Conservation (phyloP, 2,888 invertebrate species). For the Drosophila histrio region DNA sequence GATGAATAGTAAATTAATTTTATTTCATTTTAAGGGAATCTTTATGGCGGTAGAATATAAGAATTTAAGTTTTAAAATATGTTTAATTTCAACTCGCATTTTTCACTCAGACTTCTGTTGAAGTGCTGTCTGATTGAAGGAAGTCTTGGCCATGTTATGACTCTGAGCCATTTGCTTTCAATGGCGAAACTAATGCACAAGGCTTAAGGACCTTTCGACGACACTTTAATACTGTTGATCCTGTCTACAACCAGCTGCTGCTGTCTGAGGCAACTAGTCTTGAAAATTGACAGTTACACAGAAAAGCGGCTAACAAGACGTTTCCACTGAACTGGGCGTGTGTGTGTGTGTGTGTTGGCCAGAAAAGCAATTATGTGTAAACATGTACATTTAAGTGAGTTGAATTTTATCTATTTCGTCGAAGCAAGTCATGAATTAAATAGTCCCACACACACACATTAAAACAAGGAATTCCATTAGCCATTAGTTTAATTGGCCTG, state of each 20-base stretch:
- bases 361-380: conserved; percentile 41
- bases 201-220: conserved; percentile 12
- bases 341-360: conserved; percentile 20
- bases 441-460: conserved; percentile 6
- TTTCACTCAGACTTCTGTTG: neutral
- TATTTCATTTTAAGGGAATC: too few species aligned
- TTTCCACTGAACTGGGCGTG: conserved; percentile 1
- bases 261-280: conserved; percentile 17
- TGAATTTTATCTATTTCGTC: conserved; percentile 4
- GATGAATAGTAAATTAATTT: too few species aligned
- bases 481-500: conserved; percentile 49
- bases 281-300: conserved; percentile 61
- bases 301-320: conserved; percentile 38
- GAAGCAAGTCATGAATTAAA: conserved; percentile 7
- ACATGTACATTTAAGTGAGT: neutral
- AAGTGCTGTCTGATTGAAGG: neutral
- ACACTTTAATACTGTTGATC: conserved; percentile 25
- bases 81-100: neutral
- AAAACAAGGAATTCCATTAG: conserved; percentile 20
- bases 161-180: conserved; percentile 10
- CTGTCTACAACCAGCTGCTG: neutral
- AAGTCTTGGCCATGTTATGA: neutral
- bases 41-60: too few species aligned
- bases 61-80: too few species aligned
- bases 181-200: conserved; percentile 29